Evolutionary conservation across 2,797 vertebrate genomes (phyloP), one percentile per base, ranked within the genome.

Genomic region (Siniperca undulata): DNA sequence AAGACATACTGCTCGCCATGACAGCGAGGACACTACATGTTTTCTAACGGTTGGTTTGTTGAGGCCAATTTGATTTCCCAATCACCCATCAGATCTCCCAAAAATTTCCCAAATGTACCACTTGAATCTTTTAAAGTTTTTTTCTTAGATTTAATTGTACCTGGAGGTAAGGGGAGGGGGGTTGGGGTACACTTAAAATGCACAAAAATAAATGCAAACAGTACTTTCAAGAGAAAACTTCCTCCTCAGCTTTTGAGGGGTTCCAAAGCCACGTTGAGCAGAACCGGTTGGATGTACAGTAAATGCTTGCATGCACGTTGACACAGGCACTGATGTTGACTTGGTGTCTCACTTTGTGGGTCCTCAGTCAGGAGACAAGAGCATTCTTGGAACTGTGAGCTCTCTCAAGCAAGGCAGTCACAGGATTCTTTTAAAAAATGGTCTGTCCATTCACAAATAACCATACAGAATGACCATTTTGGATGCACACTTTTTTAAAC

Each of bases 321-420:
- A 94, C 92, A 94, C 94, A 94, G 95, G 95, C 95, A 94, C 95
- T 95, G 95, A 92, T 95, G 91, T 93, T 81, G 91, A 94, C 86
- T 91, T 84, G 83, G 83, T 89, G 90, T 88, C 89, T 93, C 88
- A 70, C 82, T 87, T 81, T 61, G 82, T 76, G 79, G 90, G 87
- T 93, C 91, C 86, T 93, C 86, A 69, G 88, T 88, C 83, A 79
- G 74, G 86, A 91, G 82, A 89, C 89, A 68, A 90, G 85, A 93
- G 90, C 91, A 94, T 93, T 91, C 80, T 93, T 82, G 88, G 90
- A 91, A 92, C 83, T 89, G 83, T 80, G 69, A 82, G 81, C 73
- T 90, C 88, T 81, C 74, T 86, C 86, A 90, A 91, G 92, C 91
- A 95, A 95, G 94, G 93, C 94, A 93, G 92, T 93, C 89, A 85